Conservation (phyloP, 2,113 vertebrate species). For the Emberiza fucata region DNA sequence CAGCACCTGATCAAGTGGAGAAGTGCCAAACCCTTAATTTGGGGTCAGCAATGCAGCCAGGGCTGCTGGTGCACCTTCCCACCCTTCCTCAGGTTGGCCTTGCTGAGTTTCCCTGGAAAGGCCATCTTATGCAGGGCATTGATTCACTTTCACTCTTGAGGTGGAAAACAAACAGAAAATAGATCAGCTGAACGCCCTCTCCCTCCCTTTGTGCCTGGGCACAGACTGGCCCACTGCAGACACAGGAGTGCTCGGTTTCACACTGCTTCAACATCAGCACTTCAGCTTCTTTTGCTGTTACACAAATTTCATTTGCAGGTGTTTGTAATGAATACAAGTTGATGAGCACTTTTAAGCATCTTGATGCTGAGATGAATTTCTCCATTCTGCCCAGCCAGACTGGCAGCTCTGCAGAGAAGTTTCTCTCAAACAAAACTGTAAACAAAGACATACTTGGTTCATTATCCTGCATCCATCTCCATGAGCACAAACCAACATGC, state of each 20-base stretch:
- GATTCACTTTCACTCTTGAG: background rate
- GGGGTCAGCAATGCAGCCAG: background rate
- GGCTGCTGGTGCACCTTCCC: background rate
- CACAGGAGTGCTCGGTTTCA: background rate
- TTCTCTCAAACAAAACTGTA: background rate
- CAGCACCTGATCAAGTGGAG: background rate
- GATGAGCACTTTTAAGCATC: constrained; percentile 43
- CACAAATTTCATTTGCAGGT: constrained; percentile 47
- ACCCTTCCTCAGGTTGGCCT: background rate
- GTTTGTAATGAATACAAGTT: constrained; percentile 59
- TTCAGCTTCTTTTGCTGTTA: background rate
- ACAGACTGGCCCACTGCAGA: background rate
- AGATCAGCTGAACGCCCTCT: background rate
- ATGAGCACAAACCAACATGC: background rate
- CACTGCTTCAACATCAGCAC: background rate
- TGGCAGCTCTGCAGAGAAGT: constrained; percentile 41
- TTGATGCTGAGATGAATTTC: constrained; percentile 3
- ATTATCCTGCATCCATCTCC: background rate
- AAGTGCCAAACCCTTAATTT: background rate
- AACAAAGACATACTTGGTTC: background rate
- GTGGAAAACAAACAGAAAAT: background rate
- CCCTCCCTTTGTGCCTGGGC: background rate
- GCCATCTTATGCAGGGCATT: background rate
- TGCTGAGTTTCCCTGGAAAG: background rate
- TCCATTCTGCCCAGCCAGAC: constrained; percentile 18